Conservation (phyloP, 2,113 vertebrate species). For the Psilopsiagon aymara region DNA sequence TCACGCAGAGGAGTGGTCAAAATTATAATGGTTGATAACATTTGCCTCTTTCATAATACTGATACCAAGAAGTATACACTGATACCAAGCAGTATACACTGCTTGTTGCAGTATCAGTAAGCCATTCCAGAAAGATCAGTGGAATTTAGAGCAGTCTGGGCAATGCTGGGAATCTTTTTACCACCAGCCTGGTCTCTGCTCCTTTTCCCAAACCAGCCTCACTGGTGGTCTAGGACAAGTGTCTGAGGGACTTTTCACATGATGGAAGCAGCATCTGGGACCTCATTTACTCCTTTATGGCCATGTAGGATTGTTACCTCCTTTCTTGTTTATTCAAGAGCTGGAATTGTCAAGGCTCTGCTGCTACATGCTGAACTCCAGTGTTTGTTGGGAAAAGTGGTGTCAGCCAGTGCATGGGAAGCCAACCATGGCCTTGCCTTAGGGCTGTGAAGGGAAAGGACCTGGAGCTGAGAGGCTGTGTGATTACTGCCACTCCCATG, state of each 20-base stretch:
- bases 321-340: not conserved
- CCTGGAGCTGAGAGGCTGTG: not conserved
- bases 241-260: not conserved
- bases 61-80: not conserved
- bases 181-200: not conserved
- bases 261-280: not conserved
- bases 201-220: not conserved
- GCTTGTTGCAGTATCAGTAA: not conserved
- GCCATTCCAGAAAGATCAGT: not conserved
- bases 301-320: not conserved
- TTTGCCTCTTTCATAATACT: not conserved
- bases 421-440: not conserved
- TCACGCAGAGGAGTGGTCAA: fast-evolving
- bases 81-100: not conserved
- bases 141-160: not conserved
- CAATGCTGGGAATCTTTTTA: not conserved
- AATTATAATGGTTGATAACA: not conserved
- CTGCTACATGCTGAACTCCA: not conserved
- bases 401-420: not conserved
- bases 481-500: not conserved
- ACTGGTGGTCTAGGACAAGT: not conserved
- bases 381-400: not conserved
- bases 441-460: not conserved
- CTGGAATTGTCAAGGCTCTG: not conserved
- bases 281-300: not conserved